Base-by-base conservation (phyloP, 2,113 vertebrate genomes). In the Hoplias malabaricus region DNA sequence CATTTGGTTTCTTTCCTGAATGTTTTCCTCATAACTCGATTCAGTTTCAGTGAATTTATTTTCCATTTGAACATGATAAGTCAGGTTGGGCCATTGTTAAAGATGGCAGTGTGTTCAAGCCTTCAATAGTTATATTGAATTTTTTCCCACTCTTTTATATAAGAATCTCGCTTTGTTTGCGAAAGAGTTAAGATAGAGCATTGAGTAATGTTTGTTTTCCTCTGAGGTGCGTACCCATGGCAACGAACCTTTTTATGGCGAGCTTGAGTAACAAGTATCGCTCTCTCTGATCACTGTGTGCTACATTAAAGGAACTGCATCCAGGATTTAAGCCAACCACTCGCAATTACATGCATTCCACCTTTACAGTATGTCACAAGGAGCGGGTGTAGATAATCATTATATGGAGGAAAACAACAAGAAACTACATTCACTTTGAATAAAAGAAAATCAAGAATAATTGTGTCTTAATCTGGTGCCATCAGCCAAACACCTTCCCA, bases 161-260 rank as follows among this genome's bases (percentile, higher is more conserved):
- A 54, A 65, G 72, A 66, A 69, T 68, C 42, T 69, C 19, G 63
- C 48, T n/a, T n/a, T 77, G 56, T 83, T 80, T 83, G 81, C 77
- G 34, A 59, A 77, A 34, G 70, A 73, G 54, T 56, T 69, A 40
- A 42, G 34, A 80, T 77, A 68, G 19, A 77, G 56, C 68, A 29
- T 48, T 62, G 75, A 61, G 59, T 36, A 72, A 73, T 84, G 80
- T 81, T 84, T 82, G 80, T 75, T 81, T 79, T 77, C 50, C 73
- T 76, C 54, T 56, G 29, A 69, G 62, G 14, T 73, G 25, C 14
- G 69, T 82, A 50, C 65, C 83, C 65, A 66, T 80, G 69, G 80
- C 63, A 57, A 84, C 80, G 38, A 40, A 77, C 23, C 62, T 70
- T 73, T 82, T 76, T 73, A 78, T 67, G 83, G 78, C 36, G 59